Evolutionary conservation across 2,888 invertebrate species (phyloP).

Genomic region (Lasioglossum figueresi): DNA sequence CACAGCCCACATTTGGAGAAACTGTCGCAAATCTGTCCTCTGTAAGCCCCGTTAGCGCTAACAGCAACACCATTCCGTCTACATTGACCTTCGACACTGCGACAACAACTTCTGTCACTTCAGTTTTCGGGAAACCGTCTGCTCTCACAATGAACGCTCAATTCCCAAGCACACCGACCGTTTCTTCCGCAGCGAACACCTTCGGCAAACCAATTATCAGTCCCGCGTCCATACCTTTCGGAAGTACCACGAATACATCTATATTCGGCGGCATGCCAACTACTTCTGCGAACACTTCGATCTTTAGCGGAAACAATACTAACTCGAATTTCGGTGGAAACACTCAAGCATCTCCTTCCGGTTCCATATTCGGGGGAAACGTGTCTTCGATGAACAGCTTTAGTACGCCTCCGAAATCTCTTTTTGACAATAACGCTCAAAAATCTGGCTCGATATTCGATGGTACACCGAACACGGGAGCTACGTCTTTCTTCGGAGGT

Average conservation of each 20-base stretch:
- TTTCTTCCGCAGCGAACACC: slow-evolving; percentile 50
- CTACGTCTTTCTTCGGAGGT: slow-evolving; percentile 58
- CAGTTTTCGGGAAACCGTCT: slow-evolving; percentile 55
- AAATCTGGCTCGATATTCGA: slow-evolving; percentile 60
- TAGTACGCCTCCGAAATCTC: slow-evolving; percentile 48
- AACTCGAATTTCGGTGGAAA: slow-evolving; percentile 60
- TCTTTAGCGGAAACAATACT: slow-evolving; percentile 60
- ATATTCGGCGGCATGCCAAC: slow-evolving; percentile 56
- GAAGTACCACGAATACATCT: slow-evolving; percentile 42
- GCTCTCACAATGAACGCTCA: slow-evolving; percentile 49
- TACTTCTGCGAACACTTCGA: slow-evolving; percentile 38
- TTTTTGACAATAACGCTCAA: slow-evolving; percentile 55
- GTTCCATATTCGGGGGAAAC: slow-evolving; percentile 60
- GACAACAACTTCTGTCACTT: slow-evolving; percentile 32
- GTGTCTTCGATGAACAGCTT: slow-evolving; percentile 42
- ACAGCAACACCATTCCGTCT: slow-evolving; percentile 22
- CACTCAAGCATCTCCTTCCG: slow-evolving; percentile 43
- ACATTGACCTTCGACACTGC: slow-evolving; percentile 51
- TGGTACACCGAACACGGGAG: slow-evolving; percentile 38
- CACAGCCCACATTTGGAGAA: slow-evolving; percentile 57
- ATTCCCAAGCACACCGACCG: slow-evolving; percentile 53
- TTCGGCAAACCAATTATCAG: slow-evolving; percentile 59
- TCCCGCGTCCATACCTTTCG: slow-evolving; percentile 48
- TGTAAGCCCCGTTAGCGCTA: slow-evolving; percentile 26
- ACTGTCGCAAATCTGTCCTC: slow-evolving; percentile 45